Base-by-base conservation (phyloP, 2,888 invertebrate genomes). In the Conchocele bisecta region DNA sequence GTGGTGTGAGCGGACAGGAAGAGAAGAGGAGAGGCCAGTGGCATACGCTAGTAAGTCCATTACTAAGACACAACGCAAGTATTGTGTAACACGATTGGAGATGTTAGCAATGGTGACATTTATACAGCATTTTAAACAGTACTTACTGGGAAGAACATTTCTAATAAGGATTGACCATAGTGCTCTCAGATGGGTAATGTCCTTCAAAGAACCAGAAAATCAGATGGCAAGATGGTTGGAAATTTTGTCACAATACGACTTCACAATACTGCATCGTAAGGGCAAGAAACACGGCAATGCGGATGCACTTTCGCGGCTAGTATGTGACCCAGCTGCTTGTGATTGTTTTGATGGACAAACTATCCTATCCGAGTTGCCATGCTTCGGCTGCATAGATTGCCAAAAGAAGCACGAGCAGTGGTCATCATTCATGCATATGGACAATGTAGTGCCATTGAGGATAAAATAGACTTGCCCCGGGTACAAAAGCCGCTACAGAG, bases 71-170 rank as follows among this genome's bases (percentile, higher is more conserved):
- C 42, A 41, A 15, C 42, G 42, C 5, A 41, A 22, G 15, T 41
- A 9, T 41, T 41, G 42, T 28, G 50, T 48, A 24, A 22, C 50
- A 24, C 15, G 29, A 20, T 28, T 15, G 31, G 82, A 84, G 44
- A 48, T 58, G 2, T 60, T 85, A 15, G 78, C 72, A 0, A 51
- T 85, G 3, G 46, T 79, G 3, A 48, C 64, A 37, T 61, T 70
- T 5, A 33, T 83, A 3, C 60, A 81, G 39, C 73, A 78, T 31
- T 83, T 74, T 56, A 50, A 70, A 24, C 63, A 78, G n/a, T 79
- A 75, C 53, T 17, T 73, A 28, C 41, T 26, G n/a, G 54, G 51
- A 24, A 46, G 48, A 11, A 42, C 26, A 37, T 57, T 63, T 31
- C 41, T 46, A 17, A 46, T 78, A 11, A 60, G 63, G 28, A 75